These are phyloP conservation scores for Cydia amplana DNA, from an alignment of 1,140 invertebrate genomes.

Conservation along the genomic window DNA sequence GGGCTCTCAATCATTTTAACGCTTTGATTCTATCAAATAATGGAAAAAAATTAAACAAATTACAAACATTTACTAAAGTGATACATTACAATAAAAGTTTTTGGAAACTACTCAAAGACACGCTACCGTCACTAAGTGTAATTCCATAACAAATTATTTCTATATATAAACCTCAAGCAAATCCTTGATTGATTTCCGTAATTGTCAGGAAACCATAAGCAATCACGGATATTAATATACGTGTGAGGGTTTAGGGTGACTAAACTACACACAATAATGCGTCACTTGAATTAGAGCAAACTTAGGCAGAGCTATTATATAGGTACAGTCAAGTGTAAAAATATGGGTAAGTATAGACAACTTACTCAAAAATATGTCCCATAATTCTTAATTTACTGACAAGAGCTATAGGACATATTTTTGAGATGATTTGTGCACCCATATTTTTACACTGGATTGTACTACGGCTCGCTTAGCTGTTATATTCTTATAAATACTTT, in stretches of 20 bases:
- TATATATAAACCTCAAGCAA: not conserved
- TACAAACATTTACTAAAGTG: not conserved
- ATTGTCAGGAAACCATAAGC: not conserved
- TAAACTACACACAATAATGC: not conserved
- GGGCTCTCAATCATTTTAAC: no score
- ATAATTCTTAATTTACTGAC: no score
- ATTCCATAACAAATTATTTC: not conserved
- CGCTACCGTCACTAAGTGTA: not conserved
- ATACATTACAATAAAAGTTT: not conserved
- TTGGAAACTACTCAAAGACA: not conserved
- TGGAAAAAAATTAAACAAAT: not conserved
- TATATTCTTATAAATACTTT: no score
- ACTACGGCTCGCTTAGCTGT: no score
- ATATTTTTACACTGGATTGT: no score
- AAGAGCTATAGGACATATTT: no score
- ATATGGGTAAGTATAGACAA: no score
- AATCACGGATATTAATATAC: conserved; percentile 1
- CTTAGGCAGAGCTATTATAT: not conserved
- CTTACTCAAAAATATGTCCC: no score
- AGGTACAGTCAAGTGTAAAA: no score
- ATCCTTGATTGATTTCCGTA: not conserved
- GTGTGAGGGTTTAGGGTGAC: not conserved
- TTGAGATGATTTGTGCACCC: no score
- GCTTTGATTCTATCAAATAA: not conserved
- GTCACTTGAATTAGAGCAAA: not conserved